Base-by-base conservation (phyloP, 2,797 vertebrate species). In the Mareca strepera region DNA sequence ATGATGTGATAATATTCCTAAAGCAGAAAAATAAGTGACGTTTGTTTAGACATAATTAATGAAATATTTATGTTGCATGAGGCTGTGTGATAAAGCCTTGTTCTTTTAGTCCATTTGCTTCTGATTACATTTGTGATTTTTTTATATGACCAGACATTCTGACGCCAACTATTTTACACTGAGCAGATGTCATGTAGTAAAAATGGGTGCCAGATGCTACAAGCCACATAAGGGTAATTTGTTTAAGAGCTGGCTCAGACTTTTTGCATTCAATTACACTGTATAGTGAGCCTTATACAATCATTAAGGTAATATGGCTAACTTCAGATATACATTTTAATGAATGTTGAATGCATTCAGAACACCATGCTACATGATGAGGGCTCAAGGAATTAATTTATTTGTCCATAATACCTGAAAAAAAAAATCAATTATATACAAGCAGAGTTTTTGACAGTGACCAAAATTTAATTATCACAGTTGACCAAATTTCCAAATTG, bases 151-250 rank as follows among this genome's bases (percentile, higher is more conserved):
- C 98, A 98, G 98, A 98, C 98, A 98, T 97, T 97, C 97, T 98
- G 98, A 98, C 98, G 98, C 98, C 98, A 97, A 97, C 95, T 97
- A 96, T 98, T 98, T 98, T 98, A 98, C 97, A 98, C 96, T 97
- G 97, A 98, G 98, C 98, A 98, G 98, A 98, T 98, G 98, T 98
- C 97, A 97, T 98, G 97, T 97, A 98, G 98, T 97, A 98, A 98
- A 98, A 98, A 97, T 97, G 97, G 97, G 98, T 97, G 97, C 98
- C 98, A 98, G 98, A 98, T 98, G 98, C 98, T 98, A 96, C 94
- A 95, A 97, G 96, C 97, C 97, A 97, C 98, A 97, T 96, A 97
- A 98, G 97, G 97, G 97, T 98, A 98, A 98, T 98, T 98, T 98
- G 98, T 98, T 98, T 98, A 98, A 98, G 97, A 98, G 98, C 97